A percentile compares a stretch with the other conserved stretches of the same genome.
These are phyloP conservation scores for Heterotilapia buettikoferi DNA, from an alignment of 2,113 vertebrate species.

Conservation along the genomic window DNA sequence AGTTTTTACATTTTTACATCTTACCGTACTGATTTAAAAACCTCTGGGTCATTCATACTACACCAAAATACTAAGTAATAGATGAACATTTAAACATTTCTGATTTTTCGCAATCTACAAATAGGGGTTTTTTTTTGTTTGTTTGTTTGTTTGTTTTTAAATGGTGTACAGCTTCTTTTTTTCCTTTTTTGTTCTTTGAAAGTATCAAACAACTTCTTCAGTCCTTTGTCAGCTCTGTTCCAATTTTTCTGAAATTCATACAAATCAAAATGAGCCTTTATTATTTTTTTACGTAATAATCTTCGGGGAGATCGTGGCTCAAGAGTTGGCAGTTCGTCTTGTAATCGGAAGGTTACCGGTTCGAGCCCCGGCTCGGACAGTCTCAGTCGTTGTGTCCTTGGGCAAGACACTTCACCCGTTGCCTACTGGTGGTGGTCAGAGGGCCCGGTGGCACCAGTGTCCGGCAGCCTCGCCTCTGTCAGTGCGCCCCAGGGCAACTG, in stretches of 20 bases:
- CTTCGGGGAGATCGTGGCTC: neutral
- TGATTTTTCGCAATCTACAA: neutral
- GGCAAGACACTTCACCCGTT: neutral
- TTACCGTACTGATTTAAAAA: neutral
- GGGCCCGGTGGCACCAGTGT: neutral
- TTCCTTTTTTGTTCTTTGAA: neutral
- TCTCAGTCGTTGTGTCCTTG: neutral
- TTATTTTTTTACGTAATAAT: neutral
- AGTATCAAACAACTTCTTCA: neutral
- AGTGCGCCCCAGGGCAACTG: neutral
- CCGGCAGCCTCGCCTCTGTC: neutral
- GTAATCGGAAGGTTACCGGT: neutral
- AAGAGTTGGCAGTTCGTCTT: neutral
- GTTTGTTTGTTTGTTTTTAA: neutral
- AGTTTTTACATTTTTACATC: neutral
- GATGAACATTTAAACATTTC: neutral
- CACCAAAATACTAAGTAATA: neutral
- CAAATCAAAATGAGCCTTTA: neutral
- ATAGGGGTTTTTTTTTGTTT: neutral
- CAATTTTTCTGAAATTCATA: neutral
- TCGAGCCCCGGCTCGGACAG: rapidly evolving
- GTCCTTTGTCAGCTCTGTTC: neutral
- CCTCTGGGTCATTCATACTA: neutral
- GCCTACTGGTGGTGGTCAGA: neutral
- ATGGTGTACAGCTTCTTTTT: neutral